A percentile compares a stretch with the other conserved stretches of the same genome.
Conservation (phyloP, 2,113 vertebrate species). For the Oryzias woworae region DNA sequence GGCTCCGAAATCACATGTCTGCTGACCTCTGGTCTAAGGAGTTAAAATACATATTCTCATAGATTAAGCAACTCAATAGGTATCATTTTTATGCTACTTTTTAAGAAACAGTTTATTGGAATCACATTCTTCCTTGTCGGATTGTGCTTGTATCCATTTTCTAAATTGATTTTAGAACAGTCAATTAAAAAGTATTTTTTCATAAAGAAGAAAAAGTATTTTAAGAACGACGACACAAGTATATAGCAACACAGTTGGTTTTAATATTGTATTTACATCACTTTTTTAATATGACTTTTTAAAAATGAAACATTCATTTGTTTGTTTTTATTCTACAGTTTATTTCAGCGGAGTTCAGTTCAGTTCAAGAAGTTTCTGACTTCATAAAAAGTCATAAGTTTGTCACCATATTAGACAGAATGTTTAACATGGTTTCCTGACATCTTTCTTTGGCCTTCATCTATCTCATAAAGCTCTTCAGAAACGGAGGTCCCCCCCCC, state of each 20-base stretch:
- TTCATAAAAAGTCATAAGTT: slow-evolving; percentile 2
- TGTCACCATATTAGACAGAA: not conserved
- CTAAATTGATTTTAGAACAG: not conserved
- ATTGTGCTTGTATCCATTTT: not conserved
- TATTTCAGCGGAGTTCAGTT: slow-evolving; percentile 5
- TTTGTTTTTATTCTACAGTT: slow-evolving; percentile 9
- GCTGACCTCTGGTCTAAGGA: no score
- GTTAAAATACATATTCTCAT: no score
- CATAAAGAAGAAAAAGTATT: not conserved
- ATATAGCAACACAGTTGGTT: slow-evolving; percentile 17
- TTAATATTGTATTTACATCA: slow-evolving; percentile 28
- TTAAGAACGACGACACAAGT: not conserved
- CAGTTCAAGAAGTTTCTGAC: slow-evolving; percentile 4
- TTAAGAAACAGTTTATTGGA: not conserved
- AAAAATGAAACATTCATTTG: slow-evolving; percentile 19
- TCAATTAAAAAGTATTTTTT: not conserved
- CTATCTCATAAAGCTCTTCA: not conserved
- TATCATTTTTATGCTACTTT: no score
- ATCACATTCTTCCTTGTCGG: not conserved
- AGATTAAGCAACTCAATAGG: no score
- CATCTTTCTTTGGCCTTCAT: not conserved
- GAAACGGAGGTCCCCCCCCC: not conserved
- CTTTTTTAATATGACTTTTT: not conserved
- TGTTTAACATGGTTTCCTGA: not conserved
- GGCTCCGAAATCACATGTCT: no score